Base-by-base conservation (phyloP, 2,888 invertebrate species). In the Hemaris fuciformis region DNA sequence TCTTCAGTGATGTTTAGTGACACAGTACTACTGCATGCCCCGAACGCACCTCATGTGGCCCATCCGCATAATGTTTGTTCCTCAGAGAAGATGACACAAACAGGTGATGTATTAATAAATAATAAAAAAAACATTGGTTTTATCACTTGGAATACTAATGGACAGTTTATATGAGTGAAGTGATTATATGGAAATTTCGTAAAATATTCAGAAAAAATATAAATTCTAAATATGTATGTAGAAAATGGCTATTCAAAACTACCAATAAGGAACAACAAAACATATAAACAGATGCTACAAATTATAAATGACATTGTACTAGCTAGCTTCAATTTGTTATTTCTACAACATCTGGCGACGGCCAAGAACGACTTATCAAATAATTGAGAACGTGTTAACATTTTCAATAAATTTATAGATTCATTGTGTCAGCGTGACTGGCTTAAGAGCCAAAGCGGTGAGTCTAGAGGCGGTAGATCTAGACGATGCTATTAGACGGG, bases 1-100 rank as follows among this genome's bases (percentile, higher is more conserved):
- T 97, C 97, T 43, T 97, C 97, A 68, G 97, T 97, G 65, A 97
- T 97, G 97, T 97, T 97, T 89, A 97, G 96, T 79, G 97, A 97
- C 80, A 96, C 97, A 38, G 96, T 97, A 13, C 91, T 97, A 43
- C 93, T 97, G 34, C 97, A 97, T 78, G 77, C 85, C 0, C 87
- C 88, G 2, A 88, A 78, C 65, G 78, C 84, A 18, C 85, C 82
- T 62, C 86, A 85, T 63, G 73, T 80, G 3, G 84, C 81, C 0
- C 88, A 88, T 65, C 90, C 90, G 0, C 88, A 89, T 66, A 93
- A 93, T 63, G 94, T 96, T 38, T 97, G 96, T 84, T 96, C 96
- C 59, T 96, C 96, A 45, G 97, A 97, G 83, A 97, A 97, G 85
- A 97, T 97, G 95, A 97, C 97, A 3, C 97, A 97, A 89, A 96